A percentile compares a stretch with the other conserved stretches of the same genome.
These are phyloP conservation scores for Anastrepha obliqua DNA, from an alignment of 1,140 invertebrate genomes.

Conservation along the genomic window DNA sequence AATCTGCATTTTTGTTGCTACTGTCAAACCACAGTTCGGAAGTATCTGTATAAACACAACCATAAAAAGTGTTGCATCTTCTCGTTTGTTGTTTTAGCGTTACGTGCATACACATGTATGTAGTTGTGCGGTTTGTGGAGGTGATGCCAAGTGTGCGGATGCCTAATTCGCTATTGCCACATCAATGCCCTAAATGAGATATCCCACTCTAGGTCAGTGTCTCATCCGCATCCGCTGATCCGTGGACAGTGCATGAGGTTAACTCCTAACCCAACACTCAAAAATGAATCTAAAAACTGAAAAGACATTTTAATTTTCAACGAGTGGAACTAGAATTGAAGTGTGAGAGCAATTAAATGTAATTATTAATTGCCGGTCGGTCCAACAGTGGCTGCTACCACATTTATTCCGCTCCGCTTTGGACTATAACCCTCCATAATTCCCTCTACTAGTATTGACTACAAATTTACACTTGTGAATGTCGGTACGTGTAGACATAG, in stretches of 20 bases:
- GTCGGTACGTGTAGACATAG: too few relatives aligned
- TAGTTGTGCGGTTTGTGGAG: too few relatives aligned
- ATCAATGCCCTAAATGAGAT: neutral
- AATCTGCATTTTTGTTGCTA: too few relatives aligned
- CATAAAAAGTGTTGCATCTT: too few relatives aligned
- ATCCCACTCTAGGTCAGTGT: conserved; percentile 16
- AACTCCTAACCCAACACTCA: neutral
- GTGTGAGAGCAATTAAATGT: conserved; percentile 46
- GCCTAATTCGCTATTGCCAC: neutral
- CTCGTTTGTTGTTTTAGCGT: too few relatives aligned
- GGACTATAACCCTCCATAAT: too few relatives aligned
- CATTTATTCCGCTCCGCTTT: neutral
- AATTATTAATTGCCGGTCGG: conserved; percentile 32
- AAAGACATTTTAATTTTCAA: neutral
- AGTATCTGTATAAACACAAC: too few relatives aligned
- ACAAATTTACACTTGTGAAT: too few relatives aligned
- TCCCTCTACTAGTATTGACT: too few relatives aligned
- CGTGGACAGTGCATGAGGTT: neutral
- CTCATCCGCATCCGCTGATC: neutral
- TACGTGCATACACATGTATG: too few relatives aligned
- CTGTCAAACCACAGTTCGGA: too few relatives aligned
- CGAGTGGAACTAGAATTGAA: neutral
- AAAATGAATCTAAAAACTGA: neutral
- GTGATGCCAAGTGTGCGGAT: neutral
- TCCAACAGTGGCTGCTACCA: neutral